Evolutionary conservation across 2,113 vertebrate genomes (phyloP).

Genomic region (Boleophthalmus pectinirostris): DNA sequence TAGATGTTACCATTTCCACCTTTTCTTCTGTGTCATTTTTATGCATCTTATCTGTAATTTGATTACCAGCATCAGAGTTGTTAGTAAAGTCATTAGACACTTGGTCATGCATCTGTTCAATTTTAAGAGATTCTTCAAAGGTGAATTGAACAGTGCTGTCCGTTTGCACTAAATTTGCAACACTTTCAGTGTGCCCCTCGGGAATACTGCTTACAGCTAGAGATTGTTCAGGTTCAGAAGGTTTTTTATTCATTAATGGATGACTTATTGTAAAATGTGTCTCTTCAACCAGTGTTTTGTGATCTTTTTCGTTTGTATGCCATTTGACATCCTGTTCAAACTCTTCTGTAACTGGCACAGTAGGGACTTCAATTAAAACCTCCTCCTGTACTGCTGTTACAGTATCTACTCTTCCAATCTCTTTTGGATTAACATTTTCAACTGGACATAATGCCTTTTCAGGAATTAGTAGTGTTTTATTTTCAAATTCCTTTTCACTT

Average conservation of each 20-base stretch:
- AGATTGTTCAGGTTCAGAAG: conserved; percentile 9
- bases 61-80: conserved; percentile 25
- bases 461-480: conserved; percentile 10
- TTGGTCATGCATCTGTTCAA: conserved; percentile 3
- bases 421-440: conserved; percentile 19
- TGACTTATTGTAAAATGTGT: conserved; percentile 10
- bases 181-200: conserved; percentile 12
- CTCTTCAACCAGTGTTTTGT: conserved; percentile 10
- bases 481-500: background rate
- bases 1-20: background rate
- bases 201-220: conserved; percentile 11
- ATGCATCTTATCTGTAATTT: conserved; percentile 20
- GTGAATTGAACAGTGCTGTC: conserved; percentile 45
- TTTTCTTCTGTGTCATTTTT: conserved; percentile 40
- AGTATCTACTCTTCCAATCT: conserved; percentile 8
- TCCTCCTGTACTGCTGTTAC: conserved; percentile 12
- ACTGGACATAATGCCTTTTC: conserved; percentile 17
- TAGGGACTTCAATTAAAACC: conserved; percentile 11
- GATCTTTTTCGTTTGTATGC: conserved; percentile 5
- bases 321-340: conserved; percentile 19
- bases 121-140: conserved; percentile 31
- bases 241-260: background rate
- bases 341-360: conserved; percentile 27
- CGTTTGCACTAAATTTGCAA: conserved; percentile 25
- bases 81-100: conserved; percentile 16